Conservation (phyloP, 1,140 invertebrate genomes). For the Pseudomyrmex dendroicus region DNA sequence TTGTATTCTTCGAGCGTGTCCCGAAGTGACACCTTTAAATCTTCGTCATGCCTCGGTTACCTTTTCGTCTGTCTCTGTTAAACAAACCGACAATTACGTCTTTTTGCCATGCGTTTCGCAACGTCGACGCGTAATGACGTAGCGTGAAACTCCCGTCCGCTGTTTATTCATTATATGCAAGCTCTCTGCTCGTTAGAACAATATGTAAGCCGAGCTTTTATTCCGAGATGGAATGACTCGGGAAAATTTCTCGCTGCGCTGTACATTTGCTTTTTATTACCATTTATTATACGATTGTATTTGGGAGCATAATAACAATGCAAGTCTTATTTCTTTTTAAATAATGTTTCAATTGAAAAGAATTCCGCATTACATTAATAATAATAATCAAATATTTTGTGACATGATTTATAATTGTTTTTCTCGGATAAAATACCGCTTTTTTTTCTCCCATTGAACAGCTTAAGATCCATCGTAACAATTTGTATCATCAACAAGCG, state of each 20-base stretch:
- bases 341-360: conserved; percentile 9
- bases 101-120: conserved; percentile 44
- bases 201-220: conserved; percentile 58
- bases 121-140: conserved; percentile 40
- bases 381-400: conserved; percentile 30
- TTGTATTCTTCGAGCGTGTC: conserved; percentile 30
- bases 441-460: background rate
- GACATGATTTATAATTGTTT: background rate
- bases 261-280: conserved; percentile 45
- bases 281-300: conserved; percentile 22
- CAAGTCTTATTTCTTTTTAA: background rate
- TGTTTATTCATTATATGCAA: conserved; percentile 53
- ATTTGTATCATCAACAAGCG: background rate
- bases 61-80: conserved; percentile 22
- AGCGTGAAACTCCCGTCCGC: conserved; percentile 37
- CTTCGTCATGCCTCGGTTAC: conserved; percentile 41
- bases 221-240: conserved; percentile 52
- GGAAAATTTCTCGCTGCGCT: conserved; percentile 42
- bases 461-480: background rate
- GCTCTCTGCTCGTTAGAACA: conserved; percentile 54
- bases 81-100: conserved; percentile 35
- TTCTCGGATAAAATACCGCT: too few relatives aligned
- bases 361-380: background rate
- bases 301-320: background rate
- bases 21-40: conserved; percentile 62